Evolutionary conservation across 1,140 invertebrate species (phyloP), one percentile per base, ranked within the genome.

Genomic region (Rhopalosiphum padi): DNA sequence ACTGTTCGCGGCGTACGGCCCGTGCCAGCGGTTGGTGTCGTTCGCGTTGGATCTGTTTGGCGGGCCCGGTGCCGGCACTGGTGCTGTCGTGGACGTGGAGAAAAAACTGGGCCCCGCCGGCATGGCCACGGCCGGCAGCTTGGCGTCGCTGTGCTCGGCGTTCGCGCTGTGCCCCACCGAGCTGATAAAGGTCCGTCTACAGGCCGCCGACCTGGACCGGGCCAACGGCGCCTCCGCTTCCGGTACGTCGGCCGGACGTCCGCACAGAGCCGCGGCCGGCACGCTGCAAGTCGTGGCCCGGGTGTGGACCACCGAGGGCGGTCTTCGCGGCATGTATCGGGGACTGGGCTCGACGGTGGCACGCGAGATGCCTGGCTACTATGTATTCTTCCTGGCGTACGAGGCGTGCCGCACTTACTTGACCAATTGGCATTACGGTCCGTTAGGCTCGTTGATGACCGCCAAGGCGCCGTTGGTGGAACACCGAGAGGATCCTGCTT

Each of bases 351-450:
- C 99, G 0, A 99, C 99, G 0, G 97, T 99, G 94, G 97, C 97
- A 94, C 96, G 99, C 94, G 99, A 99, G 96, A 99, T 99, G 98
- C 99, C 99, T 0, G 99, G 99, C 9, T 99, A 99, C 95, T 99
- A 99, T 95, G 99, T 98, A 95, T 99, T 99, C 95, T 98, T 99
- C 96, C 99, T 99, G 51, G 98, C 98, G 93, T 99, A 99, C 96
- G 99, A 99, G 96, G 96, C 97, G 93, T 97, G 96, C 41, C 95
- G 97, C 51, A 96, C 96, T 94, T 93, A 98, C 2, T 95, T 99
- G 5, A 96, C 97, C 51, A 96, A 96, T 60, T 60, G 94, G 87
- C 96, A 95, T 96, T 95, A 0, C 97, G 97, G 95, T 96, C 97
- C 94, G 96, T 97, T 87, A 96, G 97, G 95, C 96, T 97, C 94